These are phyloP conservation scores for Tragelaphus strepsiceros DNA, from an alignment of 2,113 vertebrate species.

Conservation along the genomic window DNA sequence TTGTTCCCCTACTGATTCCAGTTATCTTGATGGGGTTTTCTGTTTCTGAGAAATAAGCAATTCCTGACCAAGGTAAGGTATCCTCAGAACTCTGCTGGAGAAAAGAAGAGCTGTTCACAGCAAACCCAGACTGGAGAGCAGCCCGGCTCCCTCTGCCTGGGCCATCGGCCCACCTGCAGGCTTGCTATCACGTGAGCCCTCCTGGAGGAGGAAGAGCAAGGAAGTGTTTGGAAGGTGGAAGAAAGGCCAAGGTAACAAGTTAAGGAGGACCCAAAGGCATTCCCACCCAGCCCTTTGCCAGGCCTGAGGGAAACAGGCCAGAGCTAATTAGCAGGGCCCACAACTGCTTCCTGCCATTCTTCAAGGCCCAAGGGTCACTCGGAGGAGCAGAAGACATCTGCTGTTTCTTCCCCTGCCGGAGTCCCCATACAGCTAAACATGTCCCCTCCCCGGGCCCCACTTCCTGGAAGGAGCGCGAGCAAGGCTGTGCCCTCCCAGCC, in stretches of 20 bases:
- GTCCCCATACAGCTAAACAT: neutral
- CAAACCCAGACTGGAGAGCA: neutral
- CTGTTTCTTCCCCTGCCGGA: neutral
- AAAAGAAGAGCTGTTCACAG: neutral
- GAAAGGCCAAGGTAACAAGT: neutral
- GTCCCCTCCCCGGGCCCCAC: neutral
- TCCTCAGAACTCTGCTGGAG: neutral
- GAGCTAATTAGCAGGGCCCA: conserved; percentile 19
- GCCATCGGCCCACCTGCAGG: neutral
- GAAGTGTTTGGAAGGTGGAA: neutral
- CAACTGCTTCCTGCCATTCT: conserved; percentile 52
- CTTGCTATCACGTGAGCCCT: fast-evolving
- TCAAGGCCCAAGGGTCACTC: conserved; percentile 40
- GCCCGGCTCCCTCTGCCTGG: fast-evolving
- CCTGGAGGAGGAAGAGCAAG: conserved; percentile 34
- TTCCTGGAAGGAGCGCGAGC: neutral
- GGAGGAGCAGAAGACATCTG: conserved; percentile 39
- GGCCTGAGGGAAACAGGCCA: neutral
- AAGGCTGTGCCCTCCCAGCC: fast-evolving
- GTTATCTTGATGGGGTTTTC: neutral
- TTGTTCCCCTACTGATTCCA: neutral
- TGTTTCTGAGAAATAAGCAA: neutral
- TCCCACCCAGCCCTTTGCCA: neutral
- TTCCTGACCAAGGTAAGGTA: neutral
- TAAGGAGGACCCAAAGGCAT: neutral